Conservation (phyloP, 2,797 vertebrate species). For the Pithecia hirsuta region DNA sequence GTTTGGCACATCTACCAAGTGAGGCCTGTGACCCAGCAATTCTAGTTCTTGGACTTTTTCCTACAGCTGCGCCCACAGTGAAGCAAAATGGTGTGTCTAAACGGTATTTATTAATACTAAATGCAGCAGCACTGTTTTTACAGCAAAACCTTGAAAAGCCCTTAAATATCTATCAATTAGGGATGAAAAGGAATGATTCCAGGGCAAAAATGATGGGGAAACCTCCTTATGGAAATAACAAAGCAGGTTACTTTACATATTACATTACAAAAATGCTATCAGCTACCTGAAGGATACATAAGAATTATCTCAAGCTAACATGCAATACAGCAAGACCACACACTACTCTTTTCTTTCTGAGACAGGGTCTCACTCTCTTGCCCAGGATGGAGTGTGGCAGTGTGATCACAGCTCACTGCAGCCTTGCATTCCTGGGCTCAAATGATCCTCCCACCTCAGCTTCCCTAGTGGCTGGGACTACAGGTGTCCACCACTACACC, state of each 20-base stretch:
- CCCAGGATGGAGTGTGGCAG: not conserved
- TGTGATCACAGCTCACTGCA: not conserved
- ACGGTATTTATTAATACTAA: too few species aligned
- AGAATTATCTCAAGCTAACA: too few species aligned
- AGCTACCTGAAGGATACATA: not conserved
- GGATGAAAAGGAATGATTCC: not conserved
- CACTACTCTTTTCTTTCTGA: not conserved
- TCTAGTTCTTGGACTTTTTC: not conserved
- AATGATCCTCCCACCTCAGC: not conserved
- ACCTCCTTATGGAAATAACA: not conserved
- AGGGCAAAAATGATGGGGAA: not conserved
- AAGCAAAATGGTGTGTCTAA: not conserved
- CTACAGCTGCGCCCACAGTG: not conserved
- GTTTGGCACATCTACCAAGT: accelerated
- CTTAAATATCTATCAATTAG: not conserved
- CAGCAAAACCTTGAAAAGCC: not conserved
- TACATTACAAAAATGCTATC: not conserved
- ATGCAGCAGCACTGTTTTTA: not conserved
- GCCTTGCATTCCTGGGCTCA: not conserved
- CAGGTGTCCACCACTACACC: not conserved
- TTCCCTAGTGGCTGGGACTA: not conserved
- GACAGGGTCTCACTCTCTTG: not conserved
- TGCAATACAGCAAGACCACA: not conserved
- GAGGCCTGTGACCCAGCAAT: too few species aligned
- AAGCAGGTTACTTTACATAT: not conserved